A percentile compares a stretch with the other conserved stretches of the same genome.
Conservation (phyloP, 2,113 vertebrate genomes). For the Callithrix jacchus region DNA sequence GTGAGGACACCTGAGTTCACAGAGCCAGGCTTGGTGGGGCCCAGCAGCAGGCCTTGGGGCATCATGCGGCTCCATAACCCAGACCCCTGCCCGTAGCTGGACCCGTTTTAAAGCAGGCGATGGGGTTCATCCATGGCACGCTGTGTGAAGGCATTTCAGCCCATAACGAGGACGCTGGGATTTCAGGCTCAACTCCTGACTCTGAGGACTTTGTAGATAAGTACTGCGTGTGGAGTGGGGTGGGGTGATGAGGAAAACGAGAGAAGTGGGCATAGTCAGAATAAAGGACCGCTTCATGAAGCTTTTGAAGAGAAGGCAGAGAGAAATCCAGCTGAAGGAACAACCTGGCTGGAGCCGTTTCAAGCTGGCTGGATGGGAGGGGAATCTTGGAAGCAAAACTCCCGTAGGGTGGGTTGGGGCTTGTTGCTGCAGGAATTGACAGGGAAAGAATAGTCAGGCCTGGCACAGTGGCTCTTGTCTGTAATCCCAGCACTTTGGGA, state of each 20-base stretch:
- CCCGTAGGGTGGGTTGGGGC: not conserved
- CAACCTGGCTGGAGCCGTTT: not conserved
- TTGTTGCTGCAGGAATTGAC: not conserved
- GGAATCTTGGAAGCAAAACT: not conserved
- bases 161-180: not conserved
- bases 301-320: not conserved
- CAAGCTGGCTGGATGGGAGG: not conserved
- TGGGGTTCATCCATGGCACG: not conserved
- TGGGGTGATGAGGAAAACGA: not conserved
- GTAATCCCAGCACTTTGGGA: no score
- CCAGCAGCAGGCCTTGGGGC: not conserved
- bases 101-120: not conserved
- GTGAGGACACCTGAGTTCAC: not conserved
- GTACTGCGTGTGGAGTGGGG: not conserved
- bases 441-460: no score
- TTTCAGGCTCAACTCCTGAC: not conserved
- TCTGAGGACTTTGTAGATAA: conserved; percentile 8
- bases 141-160: not conserved
- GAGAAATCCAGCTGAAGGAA: not conserved
- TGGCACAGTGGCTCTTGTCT: no score
- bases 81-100: not conserved
- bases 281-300: not conserved
- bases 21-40: not conserved
- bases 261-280: not conserved
- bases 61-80: not conserved